Evolutionary conservation across 1,140 invertebrate species (phyloP).

Genomic region (Homalodisca vitripennis): DNA sequence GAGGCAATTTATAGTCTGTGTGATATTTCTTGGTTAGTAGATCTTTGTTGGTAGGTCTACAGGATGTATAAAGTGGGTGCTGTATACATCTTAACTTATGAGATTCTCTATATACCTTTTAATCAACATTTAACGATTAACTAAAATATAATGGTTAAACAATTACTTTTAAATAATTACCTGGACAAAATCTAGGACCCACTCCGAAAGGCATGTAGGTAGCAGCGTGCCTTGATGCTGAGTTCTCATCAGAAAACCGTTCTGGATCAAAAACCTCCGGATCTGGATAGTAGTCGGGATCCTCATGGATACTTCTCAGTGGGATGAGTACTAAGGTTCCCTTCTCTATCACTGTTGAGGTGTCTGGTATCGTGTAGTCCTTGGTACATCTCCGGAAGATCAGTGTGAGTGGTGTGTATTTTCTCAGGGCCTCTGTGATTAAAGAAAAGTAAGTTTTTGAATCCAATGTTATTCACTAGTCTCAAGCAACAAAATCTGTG

Average conservation of each 20-base stretch:
- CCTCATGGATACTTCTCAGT: constrained; percentile 59
- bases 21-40: too few relatives aligned
- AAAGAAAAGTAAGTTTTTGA: not conserved
- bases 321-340: constrained; percentile 55
- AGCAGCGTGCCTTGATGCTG: constrained; percentile 46
- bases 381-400: constrained; percentile 52
- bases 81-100: too few relatives aligned
- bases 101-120: not conserved
- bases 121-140: not conserved
- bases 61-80: too few relatives aligned
- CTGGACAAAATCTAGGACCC: constrained; percentile 57
- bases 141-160: not conserved
- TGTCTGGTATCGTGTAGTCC: constrained; percentile 53
- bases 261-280: constrained; percentile 68
- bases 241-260: constrained; percentile 57
- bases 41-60: too few relatives aligned
- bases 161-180: constrained; percentile 43
- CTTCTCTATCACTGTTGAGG: constrained; percentile 50
- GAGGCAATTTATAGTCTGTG: too few relatives aligned
- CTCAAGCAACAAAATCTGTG: too few relatives aligned
- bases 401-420: constrained; percentile 55
- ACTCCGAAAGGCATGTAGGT: constrained; percentile 58
- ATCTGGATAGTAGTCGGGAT: constrained; percentile 60
- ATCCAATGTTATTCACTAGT: too few relatives aligned
- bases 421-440: constrained; percentile 55